Evolutionary conservation across 2,797 vertebrate genomes (phyloP), one percentile per base, ranked within the genome.

Genomic region (Anguilla pacifica): DNA sequence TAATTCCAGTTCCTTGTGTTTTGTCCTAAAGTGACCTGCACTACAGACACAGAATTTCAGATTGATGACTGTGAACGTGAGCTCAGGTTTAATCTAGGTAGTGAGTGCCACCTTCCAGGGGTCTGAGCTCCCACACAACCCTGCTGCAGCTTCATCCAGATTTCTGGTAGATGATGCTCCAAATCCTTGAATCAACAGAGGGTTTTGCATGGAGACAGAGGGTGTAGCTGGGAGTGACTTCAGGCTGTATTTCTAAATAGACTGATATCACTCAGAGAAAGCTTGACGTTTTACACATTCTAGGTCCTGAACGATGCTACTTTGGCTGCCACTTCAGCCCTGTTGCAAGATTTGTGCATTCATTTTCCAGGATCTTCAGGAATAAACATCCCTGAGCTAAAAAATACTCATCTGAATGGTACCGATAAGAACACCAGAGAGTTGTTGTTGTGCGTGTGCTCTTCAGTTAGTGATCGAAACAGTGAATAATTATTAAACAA

Each of bases 41-140:
- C 92, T 82, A 51, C 7, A 25, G 46, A 22, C 22, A 49, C 79
- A 49, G 1, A 51, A 90, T 91, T 92, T 88, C 88, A 89, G 90
- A 92, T 91, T 93, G 87, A 91, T 86, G 91, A 91, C 49, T 91
- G 91, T 91, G 85, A 91, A 46, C 3, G 59, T 89, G 88, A 92
- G 74, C 59, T 55, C 35, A 51, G 28, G 51, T 59, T 85, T 88
- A 88, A 92, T 93, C 88, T 90, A 88, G 89, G 87, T 88, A 89
- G 87, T 88, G 90, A 86, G 61, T 64, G 86, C 87, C 88, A 43
- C 46, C 77, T 90, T 90, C 87, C 92, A 17, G 88, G 59, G 86
- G 9, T 84, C 88, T 88, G 87, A 91, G 90, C 89, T 85, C 91
- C 90, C 92, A 94, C 93, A 94, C 92, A 86, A 93, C 87, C 89